A percentile compares a stretch with the other conserved stretches of the same genome.
These are phyloP conservation scores for Margaritifera margaritifera DNA, from an alignment of 2,888 invertebrate species.

Conservation along the genomic window DNA sequence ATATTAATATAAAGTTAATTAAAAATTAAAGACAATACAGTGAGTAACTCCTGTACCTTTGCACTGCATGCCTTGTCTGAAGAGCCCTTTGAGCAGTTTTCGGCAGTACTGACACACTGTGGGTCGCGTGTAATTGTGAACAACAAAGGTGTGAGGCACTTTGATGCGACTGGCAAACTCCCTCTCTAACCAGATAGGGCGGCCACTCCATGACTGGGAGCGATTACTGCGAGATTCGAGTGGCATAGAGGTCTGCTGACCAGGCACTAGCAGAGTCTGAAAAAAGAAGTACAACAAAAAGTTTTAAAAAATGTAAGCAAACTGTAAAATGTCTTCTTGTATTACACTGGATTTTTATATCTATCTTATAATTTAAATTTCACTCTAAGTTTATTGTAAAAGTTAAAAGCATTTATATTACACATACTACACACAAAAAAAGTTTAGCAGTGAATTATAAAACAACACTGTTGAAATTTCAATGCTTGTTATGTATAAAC, in stretches of 20 bases:
- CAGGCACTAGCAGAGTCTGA: conserved; percentile 46
- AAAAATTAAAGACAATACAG: too few species aligned
- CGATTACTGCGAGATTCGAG: conserved; percentile 49
- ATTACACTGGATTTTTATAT: too few species aligned
- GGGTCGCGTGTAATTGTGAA: conserved; percentile 96
- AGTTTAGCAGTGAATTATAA: too few species aligned
- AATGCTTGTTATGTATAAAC: too few species aligned
- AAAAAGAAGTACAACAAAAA: conserved; percentile 13
- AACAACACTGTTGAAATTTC: too few species aligned
- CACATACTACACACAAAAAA: too few species aligned
- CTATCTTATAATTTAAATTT: too few species aligned
- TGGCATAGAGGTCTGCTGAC: conserved; percentile 32
- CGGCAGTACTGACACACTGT: conserved; percentile 97
- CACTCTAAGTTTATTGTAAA: too few species aligned
- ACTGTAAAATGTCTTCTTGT: too few species aligned
- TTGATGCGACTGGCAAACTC: conserved; percentile 80
- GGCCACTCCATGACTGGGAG: conserved; percentile 76
- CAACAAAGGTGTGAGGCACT: conserved; percentile 96
- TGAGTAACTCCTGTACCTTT: conserved; percentile 78
- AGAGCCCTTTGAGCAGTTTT: conserved; percentile 93
- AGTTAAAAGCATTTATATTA: too few species aligned
- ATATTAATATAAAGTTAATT: neutral
- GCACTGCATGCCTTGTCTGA: conserved; percentile 95
- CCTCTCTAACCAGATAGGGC: conserved; percentile 82
- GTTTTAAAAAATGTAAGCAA: neutral